Evolutionary conservation across 2,113 vertebrate genomes (phyloP), one percentile per base, ranked within the genome.

Genomic region (Haliaeetus leucogaster): DNA sequence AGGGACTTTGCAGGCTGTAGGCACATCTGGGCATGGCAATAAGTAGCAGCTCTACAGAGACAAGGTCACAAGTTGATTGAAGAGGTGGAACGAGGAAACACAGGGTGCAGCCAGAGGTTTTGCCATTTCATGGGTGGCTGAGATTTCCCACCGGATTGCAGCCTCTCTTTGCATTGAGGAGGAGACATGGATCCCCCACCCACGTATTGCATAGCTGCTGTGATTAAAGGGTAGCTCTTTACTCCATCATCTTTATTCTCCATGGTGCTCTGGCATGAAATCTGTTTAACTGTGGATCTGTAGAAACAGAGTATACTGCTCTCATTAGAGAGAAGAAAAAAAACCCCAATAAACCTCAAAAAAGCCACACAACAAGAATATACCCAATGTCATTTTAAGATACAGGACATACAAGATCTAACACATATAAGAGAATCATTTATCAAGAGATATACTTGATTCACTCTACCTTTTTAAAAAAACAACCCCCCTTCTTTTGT

Each of bases 21-120:
- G 56, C 50, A 59, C 53, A 87, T 73, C 59, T 1, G 2, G 45
- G 55, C 74, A 80, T 0, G 1, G 62, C 6, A 16, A 23, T 0
- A 2, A 86, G 67, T 0, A 83, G 59, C 47, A 95, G 36, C 67
- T 81, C 67, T 65, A 27, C 11, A 32, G 50, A 90, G 42, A n/a
- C n/a, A 72, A 94, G 92, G 93, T 90, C 95, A 89, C 45, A 86
- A 86, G 90, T 38, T 92, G 68, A 89, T 86, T 81, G n/a, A 73
- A 62, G 63, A 86, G 79, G 63, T 81, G 55, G 93, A 88, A 95
- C 6, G 27, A 85, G 74, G 87, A 95, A 94, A 90, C 0, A 3
- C 48, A 45, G 53, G 63, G 73, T 55, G 74, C 62, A 97, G 87
- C 32, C 74, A 95, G 74, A 93, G 59, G 74, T 97, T 95, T 93